Conservation (phyloP, 2,888 invertebrate genomes). For the Lomographa bimaculata region DNA sequence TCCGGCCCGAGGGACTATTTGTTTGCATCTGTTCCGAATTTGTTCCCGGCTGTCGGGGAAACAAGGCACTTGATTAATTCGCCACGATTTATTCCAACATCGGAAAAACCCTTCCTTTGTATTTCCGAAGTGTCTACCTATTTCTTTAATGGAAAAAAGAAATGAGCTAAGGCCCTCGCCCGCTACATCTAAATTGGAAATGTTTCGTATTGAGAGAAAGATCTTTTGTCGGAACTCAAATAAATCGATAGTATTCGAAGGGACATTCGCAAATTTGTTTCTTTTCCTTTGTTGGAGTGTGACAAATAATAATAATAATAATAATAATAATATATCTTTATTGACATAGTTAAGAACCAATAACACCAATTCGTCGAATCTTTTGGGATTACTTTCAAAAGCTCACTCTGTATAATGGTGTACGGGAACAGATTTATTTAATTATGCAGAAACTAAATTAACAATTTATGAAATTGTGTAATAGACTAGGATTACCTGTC, state of each 20-base stretch:
- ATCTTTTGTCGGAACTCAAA: conserved; percentile 22
- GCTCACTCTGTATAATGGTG: too few relatives aligned
- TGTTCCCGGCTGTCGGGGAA: conserved; percentile 46
- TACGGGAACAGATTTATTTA: too few relatives aligned
- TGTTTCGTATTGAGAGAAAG: conserved; percentile 27
- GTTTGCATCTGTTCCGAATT: conserved; percentile 52
- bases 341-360: too few relatives aligned
- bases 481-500: too few relatives aligned
- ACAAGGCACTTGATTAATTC: conserved; percentile 64
- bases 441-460: too few relatives aligned
- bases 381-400: too few relatives aligned
- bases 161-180: conserved; percentile 24
- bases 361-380: too few relatives aligned
- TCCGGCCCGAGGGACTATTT: conserved; percentile 51
- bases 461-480: too few relatives aligned
- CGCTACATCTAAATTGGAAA: conserved; percentile 33
- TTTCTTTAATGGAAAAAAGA: conserved; percentile 35
- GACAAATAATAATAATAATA: neutral
- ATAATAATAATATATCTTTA: too few relatives aligned
- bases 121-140: conserved; percentile 35
- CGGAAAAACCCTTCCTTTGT: conserved; percentile 37
- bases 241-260: conserved; percentile 14
- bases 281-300: conserved; percentile 3
- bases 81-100: conserved; percentile 48
- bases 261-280: conserved; percentile 16